phyloP scores from a whole-genome alignment of 1,140 invertebrate genomes.

The Drosophila erecta region DNA sequence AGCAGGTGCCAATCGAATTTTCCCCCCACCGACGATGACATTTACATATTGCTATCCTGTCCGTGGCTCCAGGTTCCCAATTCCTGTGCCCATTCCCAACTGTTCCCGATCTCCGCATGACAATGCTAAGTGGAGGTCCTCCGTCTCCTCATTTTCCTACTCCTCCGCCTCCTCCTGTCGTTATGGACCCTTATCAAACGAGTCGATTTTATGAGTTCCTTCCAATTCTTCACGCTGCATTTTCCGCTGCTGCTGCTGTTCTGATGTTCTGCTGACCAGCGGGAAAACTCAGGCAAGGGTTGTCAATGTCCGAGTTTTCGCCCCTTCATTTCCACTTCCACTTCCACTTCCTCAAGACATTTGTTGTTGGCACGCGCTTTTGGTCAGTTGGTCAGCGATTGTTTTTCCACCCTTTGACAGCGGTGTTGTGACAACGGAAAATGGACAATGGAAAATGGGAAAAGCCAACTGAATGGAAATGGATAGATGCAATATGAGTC shows the following conservation, averaged over 20 bases:
- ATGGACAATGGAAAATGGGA: constrained; percentile 27
- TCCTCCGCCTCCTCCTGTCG: constrained; percentile 5
- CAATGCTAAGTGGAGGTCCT: constrained; percentile 34
- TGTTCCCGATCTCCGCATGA: constrained; percentile 2
- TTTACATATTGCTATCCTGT: constrained; percentile 42
- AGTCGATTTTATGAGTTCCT: constrained; percentile 67
- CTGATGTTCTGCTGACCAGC: constrained; percentile 59
- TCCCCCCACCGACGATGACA: constrained; percentile 5
- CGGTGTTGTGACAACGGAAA: constrained; percentile 35
- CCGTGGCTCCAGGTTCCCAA: constrained; percentile 6
- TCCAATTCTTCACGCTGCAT: constrained; percentile 66
- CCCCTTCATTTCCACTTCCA: constrained; percentile 6
- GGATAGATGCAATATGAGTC: background rate
- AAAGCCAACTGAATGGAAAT: constrained; percentile 12
- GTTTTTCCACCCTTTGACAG: constrained; percentile 25
- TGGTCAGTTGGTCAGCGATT: constrained; percentile 31
- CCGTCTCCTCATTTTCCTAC: too few relatives aligned
- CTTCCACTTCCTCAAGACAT: constrained; percentile 35
- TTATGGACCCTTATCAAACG: constrained; percentile 71
- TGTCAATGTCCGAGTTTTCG: constrained; percentile 34
- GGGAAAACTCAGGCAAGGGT: constrained; percentile 46
- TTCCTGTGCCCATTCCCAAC: background rate
- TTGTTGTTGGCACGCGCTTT: constrained; percentile 38
- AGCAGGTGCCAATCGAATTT: constrained; percentile 32
- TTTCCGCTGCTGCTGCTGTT: constrained; percentile 38